A percentile compares a stretch with the other conserved stretches of the same genome.
Evolutionary conservation across 2,888 invertebrate genomes (phyloP).

Genomic region (Acanthoscelides obtectus): DNA sequence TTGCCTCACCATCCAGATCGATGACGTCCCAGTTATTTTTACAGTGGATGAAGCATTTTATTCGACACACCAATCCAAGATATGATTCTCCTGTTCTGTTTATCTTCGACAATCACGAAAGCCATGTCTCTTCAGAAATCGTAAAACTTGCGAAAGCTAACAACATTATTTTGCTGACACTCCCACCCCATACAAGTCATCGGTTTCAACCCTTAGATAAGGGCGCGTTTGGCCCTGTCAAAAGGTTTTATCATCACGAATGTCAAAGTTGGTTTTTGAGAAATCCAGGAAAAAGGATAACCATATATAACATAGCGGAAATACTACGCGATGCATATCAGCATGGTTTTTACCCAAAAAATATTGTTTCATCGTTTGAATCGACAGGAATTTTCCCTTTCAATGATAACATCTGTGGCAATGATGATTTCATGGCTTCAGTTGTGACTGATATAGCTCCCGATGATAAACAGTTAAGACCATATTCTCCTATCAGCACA

Average conservation of each 20-base stretch:
- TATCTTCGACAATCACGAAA: too few species aligned
- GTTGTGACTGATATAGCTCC: neutral
- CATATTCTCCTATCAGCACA: too few species aligned
- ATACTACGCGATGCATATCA: neutral
- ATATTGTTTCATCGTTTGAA: neutral
- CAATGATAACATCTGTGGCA: neutral
- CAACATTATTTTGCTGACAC: neutral
- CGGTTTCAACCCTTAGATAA: neutral
- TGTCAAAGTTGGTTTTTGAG: neutral
- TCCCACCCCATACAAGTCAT: neutral
- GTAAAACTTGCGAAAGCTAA: too few species aligned
- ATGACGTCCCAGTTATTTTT: too few species aligned
- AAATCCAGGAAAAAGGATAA: neutral
- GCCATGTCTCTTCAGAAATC: too few species aligned
- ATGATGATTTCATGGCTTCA: neutral
- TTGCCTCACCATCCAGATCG: too few species aligned
- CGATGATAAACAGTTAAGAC: too few species aligned
- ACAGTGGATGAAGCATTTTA: too few species aligned
- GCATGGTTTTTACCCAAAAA: neutral
- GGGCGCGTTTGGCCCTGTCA: neutral
- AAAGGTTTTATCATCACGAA: neutral
- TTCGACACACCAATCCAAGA: too few species aligned
- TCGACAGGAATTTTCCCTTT: neutral
- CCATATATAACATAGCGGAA: neutral
- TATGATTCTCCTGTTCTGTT: too few species aligned